Evolutionary conservation across 2,113 vertebrate genomes (phyloP).

Genomic region (Xyrauchen texanus): DNA sequence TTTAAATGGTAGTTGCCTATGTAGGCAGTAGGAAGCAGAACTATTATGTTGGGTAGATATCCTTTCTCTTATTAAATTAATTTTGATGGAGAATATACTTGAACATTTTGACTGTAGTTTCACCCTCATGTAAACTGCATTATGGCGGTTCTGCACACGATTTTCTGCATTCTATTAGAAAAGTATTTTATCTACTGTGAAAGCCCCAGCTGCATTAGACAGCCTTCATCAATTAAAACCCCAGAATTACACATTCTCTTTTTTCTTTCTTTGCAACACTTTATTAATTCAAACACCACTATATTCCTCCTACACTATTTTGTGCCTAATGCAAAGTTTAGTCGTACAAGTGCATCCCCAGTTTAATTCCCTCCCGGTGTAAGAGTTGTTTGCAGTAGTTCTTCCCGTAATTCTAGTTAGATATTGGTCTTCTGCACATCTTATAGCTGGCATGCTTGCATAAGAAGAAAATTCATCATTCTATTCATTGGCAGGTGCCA

Average conservation of each 20-base stretch:
- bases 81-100: constrained; percentile 16
- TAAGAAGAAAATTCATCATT: constrained; percentile 68
- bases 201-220: constrained; percentile 62
- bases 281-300: constrained; percentile 69
- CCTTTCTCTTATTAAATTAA: constrained; percentile 13
- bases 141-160: constrained; percentile 53
- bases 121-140: constrained; percentile 49
- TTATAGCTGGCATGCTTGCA: constrained; percentile 58
- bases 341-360: constrained; percentile 69
- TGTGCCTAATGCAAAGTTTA: constrained; percentile 67
- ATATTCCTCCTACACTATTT: constrained; percentile 53
- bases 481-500: constrained; percentile 47
- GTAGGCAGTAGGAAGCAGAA: too few relatives aligned
- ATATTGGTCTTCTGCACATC: constrained; percentile 23
- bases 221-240: constrained; percentile 67
- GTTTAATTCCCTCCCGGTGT: constrained; percentile 59
- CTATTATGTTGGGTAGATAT: constrained; percentile 17
- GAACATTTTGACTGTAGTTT: constrained; percentile 28
- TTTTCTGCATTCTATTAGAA: constrained; percentile 37
- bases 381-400: background rate
- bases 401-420: constrained; percentile 38
- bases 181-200: constrained; percentile 49
- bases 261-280: constrained; percentile 64
- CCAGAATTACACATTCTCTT: constrained; percentile 70
- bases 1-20: too few relatives aligned